A percentile compares a stretch with the other conserved stretches of the same genome.
Conservation (phyloP, 2,888 invertebrate genomes). For the Ischnus inquisitorius region DNA sequence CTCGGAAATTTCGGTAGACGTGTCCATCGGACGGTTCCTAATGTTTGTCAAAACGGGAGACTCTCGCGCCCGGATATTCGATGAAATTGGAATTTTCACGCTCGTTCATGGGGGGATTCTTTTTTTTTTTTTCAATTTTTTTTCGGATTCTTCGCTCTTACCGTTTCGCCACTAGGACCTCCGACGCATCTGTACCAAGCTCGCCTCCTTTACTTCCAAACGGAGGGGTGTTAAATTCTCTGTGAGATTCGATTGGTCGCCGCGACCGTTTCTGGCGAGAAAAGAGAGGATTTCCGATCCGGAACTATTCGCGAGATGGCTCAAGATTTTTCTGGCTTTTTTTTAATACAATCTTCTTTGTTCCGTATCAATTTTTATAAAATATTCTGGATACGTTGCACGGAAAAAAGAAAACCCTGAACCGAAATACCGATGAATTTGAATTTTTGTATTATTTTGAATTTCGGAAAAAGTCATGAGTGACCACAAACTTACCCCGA, state of each 20-base stretch:
- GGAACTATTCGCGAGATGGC: slow-evolving; percentile 72
- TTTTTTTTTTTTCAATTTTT: slow-evolving; percentile 74
- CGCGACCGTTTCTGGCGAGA: slow-evolving; percentile 74
- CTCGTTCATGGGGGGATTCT: slow-evolving; percentile 67
- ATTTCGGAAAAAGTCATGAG: too few species aligned
- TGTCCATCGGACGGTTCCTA: slow-evolving; percentile 60
- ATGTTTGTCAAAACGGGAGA: slow-evolving; percentile 77
- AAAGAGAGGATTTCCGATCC: slow-evolving; percentile 81
- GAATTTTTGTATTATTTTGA: too few species aligned
- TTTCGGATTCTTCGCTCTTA: slow-evolving; percentile 47
- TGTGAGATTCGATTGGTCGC: slow-evolving; percentile 85
- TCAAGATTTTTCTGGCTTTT: slow-evolving; percentile 61
- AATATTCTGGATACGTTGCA: too few species aligned
- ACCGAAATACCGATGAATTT: too few species aligned
- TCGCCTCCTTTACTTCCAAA: slow-evolving; percentile 60
- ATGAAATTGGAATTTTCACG: slow-evolving; percentile 81
- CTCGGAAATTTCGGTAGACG: slow-evolving; percentile 59
- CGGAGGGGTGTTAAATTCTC: slow-evolving; percentile 84
- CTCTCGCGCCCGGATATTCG: slow-evolving; percentile 82
- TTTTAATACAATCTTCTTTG: not conserved
- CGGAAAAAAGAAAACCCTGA: too few species aligned
- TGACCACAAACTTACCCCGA: too few species aligned
- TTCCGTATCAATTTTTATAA: not conserved
- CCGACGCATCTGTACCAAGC: slow-evolving; percentile 20
- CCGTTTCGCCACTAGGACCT: slow-evolving; percentile 22